phyloP scores from a whole-genome alignment of 2,113 vertebrate genomes.

The Gambusia holbrooki region DNA sequence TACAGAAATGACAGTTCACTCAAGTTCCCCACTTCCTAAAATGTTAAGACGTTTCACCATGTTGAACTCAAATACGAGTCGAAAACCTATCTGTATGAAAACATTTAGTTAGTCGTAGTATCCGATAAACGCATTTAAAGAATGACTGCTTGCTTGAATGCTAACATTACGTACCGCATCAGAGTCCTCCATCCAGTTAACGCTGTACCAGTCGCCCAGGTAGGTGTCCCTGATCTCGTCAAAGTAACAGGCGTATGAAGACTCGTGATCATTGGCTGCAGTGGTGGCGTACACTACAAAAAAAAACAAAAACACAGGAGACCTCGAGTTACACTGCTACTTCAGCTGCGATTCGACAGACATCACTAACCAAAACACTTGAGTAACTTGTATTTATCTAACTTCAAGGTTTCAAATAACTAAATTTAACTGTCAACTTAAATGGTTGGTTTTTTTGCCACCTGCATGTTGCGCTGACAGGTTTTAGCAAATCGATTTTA shows the following conservation, averaged over 20 bases:
- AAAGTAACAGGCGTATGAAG: conserved; percentile 96
- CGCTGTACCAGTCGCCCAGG: conserved; percentile 97
- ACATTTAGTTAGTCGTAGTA: too few species aligned
- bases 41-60: too few species aligned
- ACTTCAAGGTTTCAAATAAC: too few species aligned
- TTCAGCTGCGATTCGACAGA: background rate
- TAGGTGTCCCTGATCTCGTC: conserved; percentile 90
- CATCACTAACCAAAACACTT: too few species aligned
- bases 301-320: background rate
- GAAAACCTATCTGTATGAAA: too few species aligned
- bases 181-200: conserved; percentile 99
- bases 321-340: background rate
- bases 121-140: background rate
- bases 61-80: too few species aligned
- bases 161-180: conserved; percentile 79
- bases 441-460: too few species aligned
- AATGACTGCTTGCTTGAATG: background rate
- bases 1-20: background rate
- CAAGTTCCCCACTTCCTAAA: too few species aligned
- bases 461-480: too few species aligned
- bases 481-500: too few species aligned
- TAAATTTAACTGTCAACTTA: too few species aligned
- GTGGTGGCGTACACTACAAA: conserved; percentile 92
- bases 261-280: conserved; percentile 88
- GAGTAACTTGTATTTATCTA: background rate